A percentile compares a stretch with the other conserved stretches of the same genome.
phyloP scores from a whole-genome alignment of 2,888 invertebrate genomes.

The Drosophila cognata region DNA sequence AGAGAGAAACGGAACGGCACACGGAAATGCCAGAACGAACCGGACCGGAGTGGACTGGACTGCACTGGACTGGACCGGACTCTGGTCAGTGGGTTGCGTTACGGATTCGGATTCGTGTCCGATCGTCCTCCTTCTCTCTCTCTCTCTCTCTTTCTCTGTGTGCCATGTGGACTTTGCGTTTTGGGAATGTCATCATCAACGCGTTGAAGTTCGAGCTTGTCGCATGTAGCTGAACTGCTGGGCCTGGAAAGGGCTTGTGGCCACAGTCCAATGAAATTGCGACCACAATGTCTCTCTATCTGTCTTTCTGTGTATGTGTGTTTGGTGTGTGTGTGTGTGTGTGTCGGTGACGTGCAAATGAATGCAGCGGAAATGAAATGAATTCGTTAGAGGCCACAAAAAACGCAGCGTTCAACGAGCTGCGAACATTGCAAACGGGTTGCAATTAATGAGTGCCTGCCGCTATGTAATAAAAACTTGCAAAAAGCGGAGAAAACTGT shows the following conservation, averaged over 20 bases:
- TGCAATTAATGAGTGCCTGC: conserved; percentile 72
- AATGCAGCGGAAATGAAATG: conserved; percentile 78
- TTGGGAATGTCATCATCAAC: conserved; percentile 78
- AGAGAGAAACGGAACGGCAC: conserved; percentile 76
- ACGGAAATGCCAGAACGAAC: conserved; percentile 66
- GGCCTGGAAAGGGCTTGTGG: conserved; percentile 64
- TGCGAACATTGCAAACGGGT: conserved; percentile 78
- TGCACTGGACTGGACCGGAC: neutral
- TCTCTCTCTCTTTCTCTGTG: neutral
- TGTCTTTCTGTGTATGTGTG: conserved; percentile 10
- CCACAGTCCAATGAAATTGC: conserved; percentile 78
- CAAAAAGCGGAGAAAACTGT: conserved; percentile 36
- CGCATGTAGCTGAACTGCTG: conserved; percentile 58
- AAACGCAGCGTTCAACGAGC: conserved; percentile 57
- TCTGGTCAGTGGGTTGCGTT: conserved; percentile 1
- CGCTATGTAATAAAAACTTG: conserved; percentile 49
- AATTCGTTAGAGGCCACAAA: conserved; percentile 76
- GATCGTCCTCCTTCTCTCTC: conserved; percentile 28
- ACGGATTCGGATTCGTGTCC: conserved; percentile 26
- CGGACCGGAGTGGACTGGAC: conserved; percentile 20
- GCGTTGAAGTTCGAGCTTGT: conserved; percentile 65
- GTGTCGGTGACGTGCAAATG: conserved; percentile 73
- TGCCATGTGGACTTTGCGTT: conserved; percentile 63
- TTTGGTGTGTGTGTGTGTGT: conserved; percentile 16
- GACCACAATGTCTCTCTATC: conserved; percentile 66